Base-by-base conservation (phyloP, 2,888 invertebrate genomes). In the Agrotis ipsilon region DNA sequence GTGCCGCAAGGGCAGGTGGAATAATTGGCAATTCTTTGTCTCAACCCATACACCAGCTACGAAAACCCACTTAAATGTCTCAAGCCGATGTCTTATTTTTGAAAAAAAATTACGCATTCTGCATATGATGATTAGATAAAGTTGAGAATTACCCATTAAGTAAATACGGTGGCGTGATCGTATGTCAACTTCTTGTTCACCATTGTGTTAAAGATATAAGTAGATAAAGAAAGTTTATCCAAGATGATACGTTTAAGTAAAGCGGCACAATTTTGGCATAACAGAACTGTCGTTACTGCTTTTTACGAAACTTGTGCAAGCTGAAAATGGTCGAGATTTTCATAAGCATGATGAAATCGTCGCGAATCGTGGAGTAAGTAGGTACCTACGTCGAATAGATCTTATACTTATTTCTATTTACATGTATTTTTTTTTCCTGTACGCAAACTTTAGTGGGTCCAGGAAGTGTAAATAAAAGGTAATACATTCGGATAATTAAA, bases 21-120 rank as follows among this genome's bases (percentile, higher is more conserved):
- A 93, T 96, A 95, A 96, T 95, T 95, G 95, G 92, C 96, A 92
- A 96, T 94, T 95, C 96, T 96, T 96, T 96, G 96, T 96, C 94
- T 95, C 94, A 92, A 88, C 85, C 89, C 89, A 90, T 90, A 88
- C 90, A 88, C 89, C 88, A 90, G 86, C 91, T 88, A 91, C 92
- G 92, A 91, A 91, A 89, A 93, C 91, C 89, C 89, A 90, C 92
- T 90, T 91, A 89, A 90, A 91, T 91, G 90, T 91, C 89, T 91
- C 86, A 86, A 88, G 86, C 85, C 87, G 79, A 82, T 88, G 91
- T 91, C 91, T 93, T 92, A 89, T 92, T 93, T 92, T 91, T 86
- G 83, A 82, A 74, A 82, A 84, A 75, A 72, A 60, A 57, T 66
- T 78, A 48, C 60, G 68, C 66, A 58, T 73, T 68, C 65, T 67